phyloP scores from a whole-genome alignment of 2,888 invertebrate species.

The Drosophila kanekoi region DNA sequence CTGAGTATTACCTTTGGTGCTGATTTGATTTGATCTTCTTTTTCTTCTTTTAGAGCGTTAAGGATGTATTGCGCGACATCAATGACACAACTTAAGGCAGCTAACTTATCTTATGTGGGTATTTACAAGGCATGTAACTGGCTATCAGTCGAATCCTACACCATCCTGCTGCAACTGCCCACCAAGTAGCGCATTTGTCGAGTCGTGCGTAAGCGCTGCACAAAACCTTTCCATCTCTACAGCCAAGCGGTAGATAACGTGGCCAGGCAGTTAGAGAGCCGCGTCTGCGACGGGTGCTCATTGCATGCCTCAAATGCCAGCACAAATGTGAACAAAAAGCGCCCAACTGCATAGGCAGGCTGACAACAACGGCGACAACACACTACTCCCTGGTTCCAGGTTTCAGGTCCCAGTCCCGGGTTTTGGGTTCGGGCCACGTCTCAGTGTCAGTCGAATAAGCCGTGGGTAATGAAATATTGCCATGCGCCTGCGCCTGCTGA shows the following conservation, averaged over 20 bases:
- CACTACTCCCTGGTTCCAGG: slow-evolving; percentile 11
- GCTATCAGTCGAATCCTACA: slow-evolving; percentile 49
- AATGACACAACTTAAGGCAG: slow-evolving; percentile 14
- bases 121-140: slow-evolving; percentile 46
- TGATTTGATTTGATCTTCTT: too few species aligned
- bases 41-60: too few species aligned
- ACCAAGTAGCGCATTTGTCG: slow-evolving; percentile 46
- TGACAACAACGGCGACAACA: slow-evolving; percentile 28
- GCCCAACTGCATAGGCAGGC: slow-evolving; percentile 34
- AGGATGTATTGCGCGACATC: slow-evolving; percentile 10
- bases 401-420: slow-evolving; percentile 5
- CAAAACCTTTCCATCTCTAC: slow-evolving; percentile 37
- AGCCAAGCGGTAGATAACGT: slow-evolving; percentile 45
- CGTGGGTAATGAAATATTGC: slow-evolving; percentile 81
- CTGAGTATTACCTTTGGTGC: not conserved
- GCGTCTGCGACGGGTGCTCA: slow-evolving; percentile 18
- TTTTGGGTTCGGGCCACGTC: slow-evolving; percentile 24
- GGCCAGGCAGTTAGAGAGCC: slow-evolving; percentile 8
- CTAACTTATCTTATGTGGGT: slow-evolving; percentile 41
- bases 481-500: slow-evolving; percentile 64
- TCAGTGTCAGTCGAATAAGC: slow-evolving; percentile 53
- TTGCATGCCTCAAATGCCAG: slow-evolving; percentile 66
- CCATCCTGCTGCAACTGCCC: slow-evolving; percentile 30
- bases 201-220: slow-evolving; percentile 38
- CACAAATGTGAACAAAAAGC: slow-evolving; percentile 56